Evolutionary conservation across 2,888 invertebrate species (phyloP).

Genomic region (Lepidocyrtoides sp.): DNA sequence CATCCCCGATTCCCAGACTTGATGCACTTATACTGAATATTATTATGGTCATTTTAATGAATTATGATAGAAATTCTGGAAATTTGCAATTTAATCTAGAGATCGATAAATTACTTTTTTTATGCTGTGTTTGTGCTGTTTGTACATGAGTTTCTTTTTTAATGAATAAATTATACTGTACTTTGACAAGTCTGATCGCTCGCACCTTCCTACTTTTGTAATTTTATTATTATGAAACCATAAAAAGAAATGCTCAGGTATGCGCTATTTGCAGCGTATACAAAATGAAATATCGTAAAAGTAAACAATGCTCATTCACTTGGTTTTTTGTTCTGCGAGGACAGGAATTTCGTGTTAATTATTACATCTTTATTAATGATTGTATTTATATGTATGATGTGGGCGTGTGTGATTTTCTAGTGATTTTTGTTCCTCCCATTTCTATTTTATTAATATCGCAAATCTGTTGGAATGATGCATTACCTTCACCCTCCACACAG

Average conservation of each 20-base stretch:
- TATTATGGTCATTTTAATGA: conserved; percentile 11
- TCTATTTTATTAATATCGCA: background rate
- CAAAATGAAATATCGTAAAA: too few species aligned
- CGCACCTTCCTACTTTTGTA: background rate
- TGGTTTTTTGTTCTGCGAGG: conserved; percentile 5
- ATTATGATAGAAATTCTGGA: conserved; percentile 18
- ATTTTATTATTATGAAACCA: too few species aligned
- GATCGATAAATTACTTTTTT: conserved; percentile 44
- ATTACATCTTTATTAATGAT: conserved; percentile 73
- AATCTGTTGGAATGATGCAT: conserved; percentile 40
- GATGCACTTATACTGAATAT: background rate
- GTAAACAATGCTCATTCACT: background rate
- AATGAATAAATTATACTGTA: conserved; percentile 44
- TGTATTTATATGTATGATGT: conserved; percentile 67
- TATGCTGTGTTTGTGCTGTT: conserved; percentile 5
- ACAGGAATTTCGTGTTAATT: conserved; percentile 63
- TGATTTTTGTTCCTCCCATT: conserved; percentile 47
- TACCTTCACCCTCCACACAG: background rate
- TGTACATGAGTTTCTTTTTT: conserved; percentile 1
- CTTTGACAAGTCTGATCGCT: background rate
- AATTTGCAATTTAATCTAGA: conserved; percentile 51
- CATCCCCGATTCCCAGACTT: background rate
- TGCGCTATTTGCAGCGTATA: too few species aligned
- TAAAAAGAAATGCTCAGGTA: too few species aligned
- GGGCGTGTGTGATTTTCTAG: conserved; percentile 53